phyloP scores from a whole-genome alignment of 2,113 vertebrate species.

The Thoracochromis brauschi region DNA sequence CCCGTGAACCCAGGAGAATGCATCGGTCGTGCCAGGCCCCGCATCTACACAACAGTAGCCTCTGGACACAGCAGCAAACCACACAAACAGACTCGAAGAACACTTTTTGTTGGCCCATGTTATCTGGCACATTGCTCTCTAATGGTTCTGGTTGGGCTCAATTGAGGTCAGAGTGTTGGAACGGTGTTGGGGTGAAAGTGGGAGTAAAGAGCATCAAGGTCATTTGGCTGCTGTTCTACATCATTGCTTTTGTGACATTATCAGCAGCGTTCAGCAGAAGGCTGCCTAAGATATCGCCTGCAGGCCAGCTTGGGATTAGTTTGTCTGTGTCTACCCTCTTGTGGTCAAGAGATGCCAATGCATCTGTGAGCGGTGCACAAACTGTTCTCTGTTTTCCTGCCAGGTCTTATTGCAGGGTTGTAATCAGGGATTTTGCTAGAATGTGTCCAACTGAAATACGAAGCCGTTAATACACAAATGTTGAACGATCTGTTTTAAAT shows the following conservation, averaged over 20 bases:
- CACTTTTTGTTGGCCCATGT: conserved; percentile 40
- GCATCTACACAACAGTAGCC: conserved; percentile 45
- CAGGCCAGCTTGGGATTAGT: background rate
- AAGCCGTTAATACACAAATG: background rate
- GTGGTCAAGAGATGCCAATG: conserved; percentile 19
- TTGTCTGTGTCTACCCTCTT: conserved; percentile 27
- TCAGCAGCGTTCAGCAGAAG: conserved; percentile 33
- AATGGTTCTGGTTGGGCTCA: conserved; percentile 45
- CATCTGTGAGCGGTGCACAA: background rate
- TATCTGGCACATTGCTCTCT: conserved; percentile 42
- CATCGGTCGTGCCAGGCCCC: conserved; percentile 25
- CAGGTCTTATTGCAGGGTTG: background rate
- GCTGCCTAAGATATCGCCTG: background rate
- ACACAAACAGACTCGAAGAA: conserved; percentile 22
- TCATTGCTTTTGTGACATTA: conserved; percentile 33
- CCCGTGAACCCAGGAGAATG: conserved; percentile 44
- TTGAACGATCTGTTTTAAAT: background rate
- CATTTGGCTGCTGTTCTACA: conserved; percentile 34
- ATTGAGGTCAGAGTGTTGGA: conserved; percentile 46
- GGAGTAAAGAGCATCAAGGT: conserved; percentile 58
- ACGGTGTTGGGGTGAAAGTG: conserved; percentile 17
- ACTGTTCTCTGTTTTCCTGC: background rate
- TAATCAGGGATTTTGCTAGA: background rate
- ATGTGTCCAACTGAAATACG: background rate
- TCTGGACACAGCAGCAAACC: conserved; percentile 30